Evolutionary conservation across 2,797 vertebrate genomes (phyloP).

Genomic region (Mycteria americana): DNA sequence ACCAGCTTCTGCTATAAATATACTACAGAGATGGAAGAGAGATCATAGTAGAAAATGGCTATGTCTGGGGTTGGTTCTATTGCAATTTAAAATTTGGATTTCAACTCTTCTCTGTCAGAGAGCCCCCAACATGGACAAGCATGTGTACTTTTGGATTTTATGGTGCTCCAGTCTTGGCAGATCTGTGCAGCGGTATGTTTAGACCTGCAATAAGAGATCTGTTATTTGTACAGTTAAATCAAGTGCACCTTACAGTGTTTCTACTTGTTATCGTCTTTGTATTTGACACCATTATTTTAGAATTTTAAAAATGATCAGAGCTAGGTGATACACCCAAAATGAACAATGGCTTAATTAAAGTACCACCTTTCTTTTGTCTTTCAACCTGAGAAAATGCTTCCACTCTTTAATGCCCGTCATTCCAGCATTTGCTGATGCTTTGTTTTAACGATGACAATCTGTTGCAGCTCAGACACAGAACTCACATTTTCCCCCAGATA

Average conservation of each 20-base stretch:
- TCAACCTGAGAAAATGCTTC: constrained; percentile 5
- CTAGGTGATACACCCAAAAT: neutral
- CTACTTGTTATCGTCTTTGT: neutral
- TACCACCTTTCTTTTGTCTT: constrained; percentile 39
- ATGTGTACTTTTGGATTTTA: neutral
- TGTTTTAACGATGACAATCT: constrained; percentile 61
- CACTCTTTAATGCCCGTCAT: constrained; percentile 5
- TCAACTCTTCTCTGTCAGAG: neutral
- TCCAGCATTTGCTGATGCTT: constrained; percentile 29
- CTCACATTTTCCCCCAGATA: constrained; percentile 60
- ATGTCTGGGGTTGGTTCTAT: neutral
- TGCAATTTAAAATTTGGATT: neutral
- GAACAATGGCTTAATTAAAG: constrained; percentile 28
- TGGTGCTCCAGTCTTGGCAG: neutral
- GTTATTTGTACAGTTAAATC: neutral
- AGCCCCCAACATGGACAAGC: neutral
- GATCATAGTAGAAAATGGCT: neutral
- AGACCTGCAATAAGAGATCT: neutral
- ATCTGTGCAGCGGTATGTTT: neutral
- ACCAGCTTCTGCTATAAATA: neutral
- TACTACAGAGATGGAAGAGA: neutral
- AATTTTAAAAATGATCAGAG: neutral
- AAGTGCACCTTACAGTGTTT: neutral
- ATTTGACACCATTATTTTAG: neutral
- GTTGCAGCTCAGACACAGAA: constrained; percentile 43